Conservation (phyloP, 2,888 invertebrate species). For the Heliconius erato region DNA sequence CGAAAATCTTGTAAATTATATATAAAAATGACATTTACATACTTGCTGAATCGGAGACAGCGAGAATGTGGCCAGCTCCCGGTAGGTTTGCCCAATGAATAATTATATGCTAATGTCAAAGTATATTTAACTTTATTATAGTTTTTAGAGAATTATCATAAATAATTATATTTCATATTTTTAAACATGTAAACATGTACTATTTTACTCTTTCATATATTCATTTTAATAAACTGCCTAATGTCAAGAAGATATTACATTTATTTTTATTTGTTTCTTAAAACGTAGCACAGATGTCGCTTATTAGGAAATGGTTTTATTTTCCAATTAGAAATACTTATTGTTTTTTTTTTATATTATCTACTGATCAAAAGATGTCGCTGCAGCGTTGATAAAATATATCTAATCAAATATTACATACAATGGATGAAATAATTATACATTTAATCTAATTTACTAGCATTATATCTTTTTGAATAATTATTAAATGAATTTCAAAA, state of each 20-base stretch:
- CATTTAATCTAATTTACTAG: no score
- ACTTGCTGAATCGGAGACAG: constrained; percentile 84
- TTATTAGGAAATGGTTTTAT: neutral
- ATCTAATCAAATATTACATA: neutral
- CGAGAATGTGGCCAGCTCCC: constrained; percentile 81
- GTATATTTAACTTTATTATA: constrained; percentile 6
- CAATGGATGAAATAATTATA: no score
- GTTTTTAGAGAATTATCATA: neutral
- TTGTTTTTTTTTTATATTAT: neutral
- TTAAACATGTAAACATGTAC: neutral
- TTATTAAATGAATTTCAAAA: no score
- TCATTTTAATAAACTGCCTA: neutral
- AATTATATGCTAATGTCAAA: constrained; percentile 53
- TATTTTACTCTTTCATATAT: neutral
- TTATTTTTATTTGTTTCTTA: neutral
- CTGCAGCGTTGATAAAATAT: neutral
- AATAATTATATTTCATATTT: neutral
- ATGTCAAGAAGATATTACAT: neutral
- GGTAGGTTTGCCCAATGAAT: constrained; percentile 69
- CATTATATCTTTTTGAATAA: no score
- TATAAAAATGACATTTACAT: constrained; percentile 85
- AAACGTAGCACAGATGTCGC: constrained; percentile 9
- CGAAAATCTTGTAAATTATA: constrained; percentile 67
- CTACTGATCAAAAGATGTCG: neutral
- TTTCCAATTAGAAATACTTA: neutral